Evolutionary conservation across 2,797 vertebrate species (phyloP), one percentile per base, ranked within the genome.

Genomic region (Peromyscus melanophrys): DNA sequence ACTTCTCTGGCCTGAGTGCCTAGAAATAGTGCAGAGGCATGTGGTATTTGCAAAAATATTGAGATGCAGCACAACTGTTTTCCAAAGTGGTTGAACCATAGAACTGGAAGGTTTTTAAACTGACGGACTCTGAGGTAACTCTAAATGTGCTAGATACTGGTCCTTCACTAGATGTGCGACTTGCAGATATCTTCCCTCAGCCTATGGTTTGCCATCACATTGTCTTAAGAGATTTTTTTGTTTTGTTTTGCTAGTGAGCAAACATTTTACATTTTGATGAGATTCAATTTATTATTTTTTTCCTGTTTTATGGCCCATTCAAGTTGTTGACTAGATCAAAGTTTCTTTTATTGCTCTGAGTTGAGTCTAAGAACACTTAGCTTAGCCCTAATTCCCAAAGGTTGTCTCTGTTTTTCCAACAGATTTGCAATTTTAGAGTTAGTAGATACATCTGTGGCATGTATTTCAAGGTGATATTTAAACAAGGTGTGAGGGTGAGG

Each of bases 241-340:
- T 43, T 88, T 40, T 57, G 52, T 57, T 73, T 71, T 87, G 85
- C 43, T 63, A 73, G 2, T 85, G 69, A 85, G n/a, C 43, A 84
- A 84, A 75, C 80, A 90, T 85, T 75, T 85, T 73, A 88, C 49
- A 57, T 88, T 88, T 73, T 73, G 67, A 88, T 40, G 7, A 73
- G 16, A 73, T 57, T 73, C 46, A 55, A 0, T 55, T 55, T 87
- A 57, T 29, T 67, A 67, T 61, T 55, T 76, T 59, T 17, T 16
- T 43, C 52, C 31, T 85, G 31, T 67, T 67, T 84, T 75, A n/a
- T 43, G 14, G 27, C 27, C 25, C n/a, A 73, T 55, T n/a, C 55
- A 63, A 4, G 21, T 78, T 25, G n/a, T 83, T n/a, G 43, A 59
- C 10, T 63, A 6, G 17, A 29, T 83, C 81, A 75, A 84, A 49